Percentiles rank a stretch among this genome's conserved stretches.
Evolutionary conservation across 37 sponge, comb jelly and placozoan genomes (phyloP).

Genomic region (Oopsacas minuta): DNA sequence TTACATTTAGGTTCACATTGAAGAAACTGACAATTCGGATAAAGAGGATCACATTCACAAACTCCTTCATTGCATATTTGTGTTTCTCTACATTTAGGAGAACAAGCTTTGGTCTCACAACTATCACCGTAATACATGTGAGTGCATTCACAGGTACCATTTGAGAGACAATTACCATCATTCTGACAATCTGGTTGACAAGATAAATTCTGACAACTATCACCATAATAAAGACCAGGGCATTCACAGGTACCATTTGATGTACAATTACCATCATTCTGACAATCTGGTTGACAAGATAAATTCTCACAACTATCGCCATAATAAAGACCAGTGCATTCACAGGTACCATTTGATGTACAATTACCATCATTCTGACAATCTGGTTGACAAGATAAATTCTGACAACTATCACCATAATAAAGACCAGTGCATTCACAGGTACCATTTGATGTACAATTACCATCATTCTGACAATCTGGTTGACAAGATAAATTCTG

Average conservation of each 20-base stretch:
- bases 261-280: not conserved
- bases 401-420: no score
- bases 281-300: no score
- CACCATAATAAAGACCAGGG: not conserved
- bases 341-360: no score
- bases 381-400: no score
- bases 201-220: not conserved
- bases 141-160: not conserved
- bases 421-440: no score
- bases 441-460: no score
- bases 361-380: no score
- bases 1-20: not conserved
- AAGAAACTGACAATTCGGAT: no score
- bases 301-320: no score
- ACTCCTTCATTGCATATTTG: not conserved
- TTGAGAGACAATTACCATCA: not conserved
- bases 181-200: not conserved
- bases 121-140: not conserved
- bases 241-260: not conserved
- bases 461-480: no score
- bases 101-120: not conserved
- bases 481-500: no score
- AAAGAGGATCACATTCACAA: not conserved
- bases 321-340: no score
- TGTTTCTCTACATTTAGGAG: not conserved